Percentiles rank a stretch among this genome's conserved stretches.
Evolutionary conservation across 2,797 vertebrate genomes (phyloP).

Genomic region (Sebastes oblongus): DNA sequence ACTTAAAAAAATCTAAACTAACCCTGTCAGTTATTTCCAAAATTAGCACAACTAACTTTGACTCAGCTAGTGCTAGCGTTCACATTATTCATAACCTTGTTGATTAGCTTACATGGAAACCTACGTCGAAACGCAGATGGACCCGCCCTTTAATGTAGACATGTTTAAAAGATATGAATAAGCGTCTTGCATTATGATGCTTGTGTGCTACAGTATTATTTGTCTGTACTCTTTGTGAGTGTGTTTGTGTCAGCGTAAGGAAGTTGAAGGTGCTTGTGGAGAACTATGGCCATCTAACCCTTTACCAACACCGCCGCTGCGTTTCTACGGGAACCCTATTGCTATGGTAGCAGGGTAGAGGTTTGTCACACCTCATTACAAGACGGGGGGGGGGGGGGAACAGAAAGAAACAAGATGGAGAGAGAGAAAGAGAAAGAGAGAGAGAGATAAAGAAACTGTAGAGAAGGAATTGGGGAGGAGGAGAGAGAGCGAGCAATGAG

Average conservation of each 20-base stretch:
- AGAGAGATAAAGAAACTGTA: conserved; percentile 42
- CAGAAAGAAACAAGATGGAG: not conserved
- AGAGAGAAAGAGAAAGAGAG: conserved; percentile 10
- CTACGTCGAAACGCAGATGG: too few species aligned
- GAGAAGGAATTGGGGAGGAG: conserved; percentile 48
- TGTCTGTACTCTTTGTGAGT: too few species aligned
- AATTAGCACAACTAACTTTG: too few species aligned
- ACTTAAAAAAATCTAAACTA: too few species aligned
- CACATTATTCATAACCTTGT: too few species aligned
- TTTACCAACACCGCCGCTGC: conserved; percentile 25
- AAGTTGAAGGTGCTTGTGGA: conserved; percentile 41
- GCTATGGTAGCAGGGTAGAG: conserved; percentile 76
- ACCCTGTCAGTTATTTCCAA: too few species aligned
- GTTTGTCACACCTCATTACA: conserved; percentile 80
- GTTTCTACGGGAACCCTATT: conserved; percentile 77
- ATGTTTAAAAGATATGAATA: not conserved
- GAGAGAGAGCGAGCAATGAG: conserved; percentile 45
- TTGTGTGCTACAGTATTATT: not conserved
- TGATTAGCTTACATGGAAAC: too few species aligned
- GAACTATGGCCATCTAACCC: conserved; percentile 38
- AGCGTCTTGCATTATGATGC: not conserved
- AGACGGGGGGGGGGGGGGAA: not conserved
- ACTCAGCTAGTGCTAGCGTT: too few species aligned
- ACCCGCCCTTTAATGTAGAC: not conserved
- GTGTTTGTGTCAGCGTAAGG: not conserved